A percentile compares a stretch with the other conserved stretches of the same genome.
phyloP scores from a whole-genome alignment of 37 sponge, comb jelly and placozoan species.

The Amphimedon queenslandica region DNA sequence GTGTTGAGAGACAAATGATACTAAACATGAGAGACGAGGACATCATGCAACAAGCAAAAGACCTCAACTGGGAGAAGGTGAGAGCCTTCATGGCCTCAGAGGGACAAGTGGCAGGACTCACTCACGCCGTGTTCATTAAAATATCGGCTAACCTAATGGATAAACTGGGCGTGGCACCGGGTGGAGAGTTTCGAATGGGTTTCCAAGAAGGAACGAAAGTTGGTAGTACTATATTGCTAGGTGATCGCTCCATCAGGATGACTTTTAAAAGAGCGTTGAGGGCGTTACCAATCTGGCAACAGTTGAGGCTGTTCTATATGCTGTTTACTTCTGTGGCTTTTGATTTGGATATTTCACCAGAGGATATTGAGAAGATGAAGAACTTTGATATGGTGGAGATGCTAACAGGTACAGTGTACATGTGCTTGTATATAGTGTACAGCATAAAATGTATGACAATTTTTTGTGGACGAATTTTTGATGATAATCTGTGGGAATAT shows the following conservation, averaged over 20 bases:
- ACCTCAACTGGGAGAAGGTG: conserved; percentile 57
- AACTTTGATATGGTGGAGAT: conserved; percentile 69
- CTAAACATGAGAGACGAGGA: too few species aligned
- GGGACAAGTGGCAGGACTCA: conserved; percentile 62
- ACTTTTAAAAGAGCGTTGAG: conserved; percentile 74
- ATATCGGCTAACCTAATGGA: conserved; percentile 79
- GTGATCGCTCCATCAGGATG: conserved; percentile 72
- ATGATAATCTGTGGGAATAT: too few species aligned
- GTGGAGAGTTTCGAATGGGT: conserved; percentile 88
- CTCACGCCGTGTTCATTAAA: conserved; percentile 64
- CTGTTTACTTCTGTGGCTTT: conserved; percentile 14
- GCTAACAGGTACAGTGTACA: conserved; percentile 25
- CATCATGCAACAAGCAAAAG: too few species aligned
- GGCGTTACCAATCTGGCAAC: conserved; percentile 73
- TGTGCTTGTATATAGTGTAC: too few species aligned
- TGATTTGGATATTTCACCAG: conserved; percentile 45
- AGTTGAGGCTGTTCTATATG: conserved; percentile 32
- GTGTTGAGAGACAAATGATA: too few species aligned
- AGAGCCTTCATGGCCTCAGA: conserved; percentile 49
- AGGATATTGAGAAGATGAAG: conserved; percentile 77
- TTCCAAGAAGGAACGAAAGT: conserved; percentile 58
- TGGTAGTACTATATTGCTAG: conserved; percentile 42
- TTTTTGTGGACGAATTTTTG: too few species aligned
- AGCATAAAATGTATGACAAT: too few species aligned
- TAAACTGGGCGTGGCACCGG: conserved; percentile 89